Evolutionary conservation across 2,113 vertebrate genomes (phyloP).

Genomic region (Raphicerus campestris): DNA sequence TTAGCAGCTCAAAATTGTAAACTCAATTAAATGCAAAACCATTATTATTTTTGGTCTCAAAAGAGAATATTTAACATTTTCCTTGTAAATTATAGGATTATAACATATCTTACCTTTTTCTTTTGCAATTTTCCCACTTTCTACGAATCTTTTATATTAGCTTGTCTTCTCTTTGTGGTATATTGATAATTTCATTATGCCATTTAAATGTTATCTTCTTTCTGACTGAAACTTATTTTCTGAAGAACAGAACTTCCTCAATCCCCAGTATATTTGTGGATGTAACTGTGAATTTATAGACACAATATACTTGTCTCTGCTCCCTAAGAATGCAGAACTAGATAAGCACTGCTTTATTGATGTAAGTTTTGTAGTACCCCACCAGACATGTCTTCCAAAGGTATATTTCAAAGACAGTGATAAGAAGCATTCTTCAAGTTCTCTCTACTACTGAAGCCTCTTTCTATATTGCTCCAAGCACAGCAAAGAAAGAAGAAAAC

Average conservation of each 20-base stretch:
- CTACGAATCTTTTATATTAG: not conserved
- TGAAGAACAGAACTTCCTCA: not conserved
- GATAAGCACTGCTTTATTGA: not conserved
- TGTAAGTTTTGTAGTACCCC: not conserved
- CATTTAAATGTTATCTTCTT: not conserved
- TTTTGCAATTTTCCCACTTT: not conserved
- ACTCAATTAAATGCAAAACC: not conserved
- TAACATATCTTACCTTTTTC: not conserved
- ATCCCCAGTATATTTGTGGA: not conserved
- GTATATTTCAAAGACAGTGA: not conserved
- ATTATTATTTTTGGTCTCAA: not conserved
- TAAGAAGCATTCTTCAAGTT: not conserved
- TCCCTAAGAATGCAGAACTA: not conserved
- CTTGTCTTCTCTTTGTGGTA: not conserved
- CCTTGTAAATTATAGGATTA: not conserved
- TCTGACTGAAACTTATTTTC: not conserved
- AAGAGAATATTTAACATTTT: not conserved
- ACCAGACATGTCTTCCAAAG: not conserved
- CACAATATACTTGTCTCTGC: not conserved
- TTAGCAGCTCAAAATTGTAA: not conserved
- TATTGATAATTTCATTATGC: not conserved
- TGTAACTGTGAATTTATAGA: not conserved
- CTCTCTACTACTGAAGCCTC: not conserved
- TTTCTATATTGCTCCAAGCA: not conserved
- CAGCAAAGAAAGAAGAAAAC: not conserved